Percentiles rank a stretch among this genome's conserved stretches.
Evolutionary conservation across 1,140 invertebrate genomes (phyloP).

Genomic region (Drosophila guanche): DNA sequence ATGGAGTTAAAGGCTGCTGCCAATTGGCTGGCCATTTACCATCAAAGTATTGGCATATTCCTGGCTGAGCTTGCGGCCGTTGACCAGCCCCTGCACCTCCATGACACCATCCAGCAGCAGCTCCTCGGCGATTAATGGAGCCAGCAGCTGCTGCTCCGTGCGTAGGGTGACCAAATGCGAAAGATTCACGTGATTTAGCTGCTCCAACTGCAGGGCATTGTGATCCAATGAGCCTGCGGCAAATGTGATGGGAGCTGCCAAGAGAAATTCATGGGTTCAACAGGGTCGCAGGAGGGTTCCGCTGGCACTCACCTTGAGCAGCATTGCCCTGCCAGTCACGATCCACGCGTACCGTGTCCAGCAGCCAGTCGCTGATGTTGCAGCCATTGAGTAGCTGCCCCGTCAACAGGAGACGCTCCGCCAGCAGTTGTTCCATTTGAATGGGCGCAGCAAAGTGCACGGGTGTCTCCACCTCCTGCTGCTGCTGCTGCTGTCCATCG

Average conservation of each 20-base stretch:
- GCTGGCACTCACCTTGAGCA: constrained; percentile 13
- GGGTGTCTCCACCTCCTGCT: constrained; percentile 36
- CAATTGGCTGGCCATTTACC: constrained; percentile 39
- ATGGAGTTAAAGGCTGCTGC: too few relatives aligned
- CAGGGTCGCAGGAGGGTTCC: too few relatives aligned
- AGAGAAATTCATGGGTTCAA: not conserved
- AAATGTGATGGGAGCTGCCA: constrained; percentile 47
- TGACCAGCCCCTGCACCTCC: constrained; percentile 42
- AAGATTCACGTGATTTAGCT: constrained; percentile 62
- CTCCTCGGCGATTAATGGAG: constrained; percentile 38
- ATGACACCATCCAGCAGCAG: constrained; percentile 50
- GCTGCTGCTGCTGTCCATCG: constrained; percentile 10
- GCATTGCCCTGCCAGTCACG: constrained; percentile 19
- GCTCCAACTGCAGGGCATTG: constrained; percentile 50
- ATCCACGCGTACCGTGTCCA: constrained; percentile 67
- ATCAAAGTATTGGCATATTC: constrained; percentile 74
- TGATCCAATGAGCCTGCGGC: constrained; percentile 50
- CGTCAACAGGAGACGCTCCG: constrained; percentile 17
- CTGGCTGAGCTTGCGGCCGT: constrained; percentile 49
- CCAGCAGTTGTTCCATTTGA: constrained; percentile 11
- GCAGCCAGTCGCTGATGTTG: constrained; percentile 63
- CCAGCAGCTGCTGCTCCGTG: constrained; percentile 59
- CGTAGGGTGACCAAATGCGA: constrained; percentile 57
- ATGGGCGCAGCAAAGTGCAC: constrained; percentile 49
- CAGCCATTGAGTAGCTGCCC: constrained; percentile 57